A percentile compares a stretch with the other conserved stretches of the same genome.
phyloP scores from a whole-genome alignment of 2,797 vertebrate genomes.

The Sebastes iracundus region DNA sequence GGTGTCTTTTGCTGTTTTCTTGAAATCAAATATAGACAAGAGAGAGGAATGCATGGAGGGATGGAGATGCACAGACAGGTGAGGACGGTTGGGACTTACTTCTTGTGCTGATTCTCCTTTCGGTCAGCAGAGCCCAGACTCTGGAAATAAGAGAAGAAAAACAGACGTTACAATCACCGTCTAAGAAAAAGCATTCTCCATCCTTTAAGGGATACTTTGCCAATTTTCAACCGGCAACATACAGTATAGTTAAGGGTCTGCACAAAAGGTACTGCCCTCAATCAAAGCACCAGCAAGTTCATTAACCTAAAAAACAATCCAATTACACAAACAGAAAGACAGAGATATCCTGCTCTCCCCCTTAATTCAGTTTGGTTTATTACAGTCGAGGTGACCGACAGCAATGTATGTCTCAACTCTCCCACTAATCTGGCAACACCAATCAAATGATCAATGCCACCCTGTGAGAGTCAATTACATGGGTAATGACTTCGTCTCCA shows the following conservation, averaged over 20 bases:
- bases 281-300: conserved; percentile 7
- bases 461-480: conserved; percentile 20
- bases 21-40: neutral
- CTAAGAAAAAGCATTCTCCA: neutral
- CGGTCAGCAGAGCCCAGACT: conserved; percentile 92
- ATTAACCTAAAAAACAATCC: conserved; percentile 5
- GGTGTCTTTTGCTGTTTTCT: neutral
- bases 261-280: neutral
- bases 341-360: neutral
- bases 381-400: conserved; percentile 8
- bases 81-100: conserved; percentile 78
- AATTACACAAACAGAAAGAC: neutral
- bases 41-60: neutral
- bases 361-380: conserved; percentile 16
- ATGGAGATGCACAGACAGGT: neutral
- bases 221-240: neutral
- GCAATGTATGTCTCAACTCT: neutral
- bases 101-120: conserved; percentile 87
- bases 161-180: conserved; percentile 19
- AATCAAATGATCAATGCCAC: conserved; percentile 42
- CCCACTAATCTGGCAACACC: conserved; percentile 2
- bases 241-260: neutral
- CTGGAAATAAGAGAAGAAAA: conserved; percentile 78
- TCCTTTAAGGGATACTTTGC: neutral
- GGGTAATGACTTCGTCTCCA: conserved; percentile 16